A percentile compares a stretch with the other conserved stretches of the same genome.
phyloP scores from a whole-genome alignment of 2,113 vertebrate species.

The Ciconia stormi region DNA sequence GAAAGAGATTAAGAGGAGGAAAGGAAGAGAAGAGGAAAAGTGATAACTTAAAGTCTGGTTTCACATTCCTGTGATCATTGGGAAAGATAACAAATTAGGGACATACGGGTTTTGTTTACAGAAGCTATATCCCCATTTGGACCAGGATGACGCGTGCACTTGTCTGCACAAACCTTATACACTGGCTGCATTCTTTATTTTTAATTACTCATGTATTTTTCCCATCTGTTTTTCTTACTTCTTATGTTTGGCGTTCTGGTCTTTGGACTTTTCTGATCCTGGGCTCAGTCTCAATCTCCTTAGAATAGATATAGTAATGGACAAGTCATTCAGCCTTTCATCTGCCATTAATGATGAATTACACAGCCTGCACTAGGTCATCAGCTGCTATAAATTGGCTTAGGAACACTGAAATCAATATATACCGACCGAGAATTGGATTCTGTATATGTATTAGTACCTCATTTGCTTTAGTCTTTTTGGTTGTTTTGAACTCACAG shows the following conservation, averaged over 20 bases:
- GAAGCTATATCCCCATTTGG: not conserved
- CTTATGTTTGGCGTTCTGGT: not conserved
- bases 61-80: not conserved
- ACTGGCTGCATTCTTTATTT: not conserved
- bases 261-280: not conserved
- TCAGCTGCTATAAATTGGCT: constrained; percentile 60
- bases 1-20: not conserved
- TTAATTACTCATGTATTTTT: not conserved
- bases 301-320: constrained; percentile 7
- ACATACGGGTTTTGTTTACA: not conserved
- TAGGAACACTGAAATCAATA: constrained; percentile 53
- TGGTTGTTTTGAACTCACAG: not conserved
- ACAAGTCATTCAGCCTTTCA: constrained; percentile 45
- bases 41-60: not conserved
- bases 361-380: constrained; percentile 37
- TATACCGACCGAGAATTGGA: not conserved
- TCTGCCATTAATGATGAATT: constrained; percentile 61
- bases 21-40: not conserved
- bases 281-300: constrained; percentile 22
- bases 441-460: constrained; percentile 46
- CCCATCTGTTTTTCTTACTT: not conserved
- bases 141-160: not conserved
- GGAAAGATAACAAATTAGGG: not conserved
- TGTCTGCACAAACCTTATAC: not conserved
- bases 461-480: constrained; percentile 41